Conservation (phyloP, 2,113 vertebrate genomes). For the Astur gentilis region DNA sequence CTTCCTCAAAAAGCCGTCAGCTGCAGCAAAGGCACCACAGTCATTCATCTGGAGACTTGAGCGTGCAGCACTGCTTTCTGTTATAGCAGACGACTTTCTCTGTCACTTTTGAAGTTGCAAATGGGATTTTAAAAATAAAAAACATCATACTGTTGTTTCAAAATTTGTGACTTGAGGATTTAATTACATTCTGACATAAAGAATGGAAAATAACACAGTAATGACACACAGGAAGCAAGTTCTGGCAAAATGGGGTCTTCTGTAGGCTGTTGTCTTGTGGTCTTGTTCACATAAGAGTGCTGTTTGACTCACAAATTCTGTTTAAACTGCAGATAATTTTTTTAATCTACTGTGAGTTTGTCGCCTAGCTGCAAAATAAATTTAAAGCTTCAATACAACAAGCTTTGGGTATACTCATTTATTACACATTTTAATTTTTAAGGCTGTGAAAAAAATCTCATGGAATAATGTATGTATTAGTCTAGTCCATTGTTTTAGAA, state of each 20-base stretch:
- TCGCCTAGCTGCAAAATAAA: background rate
- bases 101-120: background rate
- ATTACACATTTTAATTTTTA: background rate
- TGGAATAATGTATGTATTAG: background rate
- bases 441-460: background rate
- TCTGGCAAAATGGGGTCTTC: background rate
- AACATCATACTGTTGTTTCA: background rate
- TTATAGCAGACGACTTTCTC: background rate
- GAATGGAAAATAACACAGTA: background rate
- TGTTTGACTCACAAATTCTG: slow-evolving; percentile 14
- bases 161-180: background rate
- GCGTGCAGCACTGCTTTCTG: background rate
- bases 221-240: background rate
- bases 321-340: background rate
- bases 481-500: background rate
- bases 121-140: background rate
- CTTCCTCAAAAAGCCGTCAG: background rate
- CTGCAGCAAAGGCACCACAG: background rate
- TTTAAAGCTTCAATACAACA: background rate
- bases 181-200: background rate
- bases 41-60: background rate
- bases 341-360: background rate
- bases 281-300: background rate
- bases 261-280: background rate
- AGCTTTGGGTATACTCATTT: background rate